Percentiles rank a stretch among this genome's conserved stretches.
Conservation (phyloP, 2,888 invertebrate genomes). For the Orthosia incerta region DNA sequence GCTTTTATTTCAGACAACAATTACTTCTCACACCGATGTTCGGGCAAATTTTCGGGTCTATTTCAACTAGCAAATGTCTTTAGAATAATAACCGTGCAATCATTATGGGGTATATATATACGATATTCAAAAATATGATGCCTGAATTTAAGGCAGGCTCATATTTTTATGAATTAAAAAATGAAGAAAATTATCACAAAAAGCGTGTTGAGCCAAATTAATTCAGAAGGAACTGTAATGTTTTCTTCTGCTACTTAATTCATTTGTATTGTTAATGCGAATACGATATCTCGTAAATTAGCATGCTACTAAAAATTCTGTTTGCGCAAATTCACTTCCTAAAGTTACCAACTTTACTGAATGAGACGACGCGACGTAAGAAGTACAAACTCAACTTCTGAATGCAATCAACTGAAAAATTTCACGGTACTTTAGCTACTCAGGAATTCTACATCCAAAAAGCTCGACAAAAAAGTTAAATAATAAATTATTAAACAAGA, state of each 20-base stretch:
- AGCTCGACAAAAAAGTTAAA: constrained; percentile 45
- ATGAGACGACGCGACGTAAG: constrained; percentile 65
- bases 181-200: background rate
- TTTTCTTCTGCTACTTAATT: constrained; percentile 60
- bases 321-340: constrained; percentile 69
- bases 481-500: constrained; percentile 47
- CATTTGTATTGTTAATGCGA: constrained; percentile 62
- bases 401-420: constrained; percentile 73
- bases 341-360: constrained; percentile 64
- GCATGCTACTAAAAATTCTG: constrained; percentile 72
- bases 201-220: constrained; percentile 19
- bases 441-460: constrained; percentile 39
- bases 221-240: constrained; percentile 43
- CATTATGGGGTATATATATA: constrained; percentile 18
- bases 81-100: constrained; percentile 27
- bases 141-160: background rate
- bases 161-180: background rate
- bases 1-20: constrained; percentile 5
- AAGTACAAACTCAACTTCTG: constrained; percentile 73
- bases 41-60: constrained; percentile 9
- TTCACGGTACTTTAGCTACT: constrained; percentile 56
- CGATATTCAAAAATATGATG: constrained; percentile 23
- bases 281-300: constrained; percentile 70
- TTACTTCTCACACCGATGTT: constrained; percentile 12
- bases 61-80: constrained; percentile 40